These are phyloP conservation scores for Triops longicaudatus DNA, from an alignment of 1,140 invertebrate species.

Conservation along the genomic window DNA sequence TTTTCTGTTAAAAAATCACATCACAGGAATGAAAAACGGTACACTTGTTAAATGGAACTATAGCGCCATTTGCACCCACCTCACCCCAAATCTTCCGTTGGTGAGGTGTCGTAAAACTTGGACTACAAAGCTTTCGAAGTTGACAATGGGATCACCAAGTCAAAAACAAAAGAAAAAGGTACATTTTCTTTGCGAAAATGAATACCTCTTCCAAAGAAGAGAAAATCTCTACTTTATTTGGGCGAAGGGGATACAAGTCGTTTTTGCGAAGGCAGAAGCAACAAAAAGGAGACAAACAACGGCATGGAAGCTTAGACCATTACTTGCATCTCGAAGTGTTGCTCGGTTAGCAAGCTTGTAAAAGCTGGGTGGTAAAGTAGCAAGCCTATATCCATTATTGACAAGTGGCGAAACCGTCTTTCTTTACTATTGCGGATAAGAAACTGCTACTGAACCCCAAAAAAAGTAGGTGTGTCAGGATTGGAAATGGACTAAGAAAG, in stretches of 20 bases:
- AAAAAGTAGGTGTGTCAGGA: not conserved
- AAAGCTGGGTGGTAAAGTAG: not conserved
- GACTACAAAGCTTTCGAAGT: not conserved
- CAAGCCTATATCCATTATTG: constrained; percentile 15
- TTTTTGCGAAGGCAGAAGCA: not conserved
- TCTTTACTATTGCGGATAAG: not conserved
- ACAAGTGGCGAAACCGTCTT: not conserved
- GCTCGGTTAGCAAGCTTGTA: not conserved
- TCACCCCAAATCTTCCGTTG: not conserved
- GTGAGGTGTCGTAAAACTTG: not conserved
- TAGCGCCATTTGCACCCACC: not conserved
- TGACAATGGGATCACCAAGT: not conserved
- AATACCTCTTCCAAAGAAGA: no score
- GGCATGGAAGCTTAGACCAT: not conserved
- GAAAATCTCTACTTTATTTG: not conserved
- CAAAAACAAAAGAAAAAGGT: not conserved
- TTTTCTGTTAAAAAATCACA: no score
- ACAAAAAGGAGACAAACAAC: not conserved
- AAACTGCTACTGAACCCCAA: not conserved
- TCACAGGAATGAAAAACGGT: no score
- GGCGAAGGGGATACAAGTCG: not conserved
- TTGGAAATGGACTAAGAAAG: not conserved
- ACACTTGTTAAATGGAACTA: not conserved
- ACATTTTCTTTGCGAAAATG: not conserved
- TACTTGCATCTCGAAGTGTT: not conserved